Percentiles rank a stretch among this genome's conserved stretches.
phyloP scores from a whole-genome alignment of 2,797 vertebrate genomes.

The Eleutherodactylus coqui region DNA sequence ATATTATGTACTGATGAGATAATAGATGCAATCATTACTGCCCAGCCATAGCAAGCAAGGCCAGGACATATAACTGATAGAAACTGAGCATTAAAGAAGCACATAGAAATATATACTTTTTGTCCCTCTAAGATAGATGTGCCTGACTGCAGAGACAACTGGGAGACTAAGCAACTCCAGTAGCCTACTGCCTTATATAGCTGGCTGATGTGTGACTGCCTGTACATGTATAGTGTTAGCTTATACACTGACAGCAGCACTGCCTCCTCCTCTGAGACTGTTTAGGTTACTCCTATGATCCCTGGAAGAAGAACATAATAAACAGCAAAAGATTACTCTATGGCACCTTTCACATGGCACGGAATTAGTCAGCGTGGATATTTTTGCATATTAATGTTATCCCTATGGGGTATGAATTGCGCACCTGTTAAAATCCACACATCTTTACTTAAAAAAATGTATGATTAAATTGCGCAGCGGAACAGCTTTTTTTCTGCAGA shows the following conservation, averaged over 20 bases:
- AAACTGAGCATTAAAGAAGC: neutral
- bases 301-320: conserved; percentile 18
- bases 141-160: conserved; percentile 12
- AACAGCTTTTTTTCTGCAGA: too few species aligned
- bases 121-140: neutral
- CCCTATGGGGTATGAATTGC: too few species aligned
- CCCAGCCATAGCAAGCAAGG: neutral
- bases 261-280: conserved; percentile 10
- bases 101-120: neutral
- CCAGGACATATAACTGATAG: neutral
- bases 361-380: too few species aligned
- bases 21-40: neutral
- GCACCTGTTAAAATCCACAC: too few species aligned
- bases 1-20: neutral
- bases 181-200: conserved; percentile 50
- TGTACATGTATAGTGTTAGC: conserved; percentile 47
- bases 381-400: too few species aligned
- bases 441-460: too few species aligned
- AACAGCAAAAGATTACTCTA: conserved; percentile 2
- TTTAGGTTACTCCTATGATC: conserved; percentile 25
- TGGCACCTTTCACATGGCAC: too few species aligned
- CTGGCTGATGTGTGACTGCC: conserved; percentile 43
- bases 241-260: conserved; percentile 33
- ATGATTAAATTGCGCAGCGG: too few species aligned
- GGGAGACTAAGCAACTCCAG: conserved; percentile 20